Evolutionary conservation across 2,888 invertebrate species (phyloP).

Genomic region (Athalia rosae): DNA sequence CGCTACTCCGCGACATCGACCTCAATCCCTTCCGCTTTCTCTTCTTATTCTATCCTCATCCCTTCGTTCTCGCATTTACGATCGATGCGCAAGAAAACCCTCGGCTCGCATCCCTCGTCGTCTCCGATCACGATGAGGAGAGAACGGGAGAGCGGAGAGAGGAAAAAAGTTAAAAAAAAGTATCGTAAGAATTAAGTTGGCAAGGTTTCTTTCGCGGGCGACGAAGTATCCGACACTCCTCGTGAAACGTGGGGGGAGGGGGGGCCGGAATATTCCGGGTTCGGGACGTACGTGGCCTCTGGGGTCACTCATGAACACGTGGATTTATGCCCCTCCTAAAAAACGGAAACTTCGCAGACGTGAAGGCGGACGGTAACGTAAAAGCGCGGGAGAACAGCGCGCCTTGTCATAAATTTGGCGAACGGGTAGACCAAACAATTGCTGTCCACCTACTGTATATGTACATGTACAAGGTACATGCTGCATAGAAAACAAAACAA

Average conservation of each 20-base stretch:
- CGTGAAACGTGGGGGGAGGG: conserved; percentile 14
- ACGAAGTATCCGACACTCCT: conserved; percentile 28
- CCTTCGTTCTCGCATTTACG: too few relatives aligned
- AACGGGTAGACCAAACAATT: conserved; percentile 37
- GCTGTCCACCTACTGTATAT: conserved; percentile 5
- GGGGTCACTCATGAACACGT: conserved; percentile 44
- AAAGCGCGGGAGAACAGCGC: conserved; percentile 18
- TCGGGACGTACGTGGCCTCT: conserved; percentile 31
- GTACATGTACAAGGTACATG: conserved; percentile 14
- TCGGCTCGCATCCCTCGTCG: too few relatives aligned
- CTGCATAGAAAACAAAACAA: too few relatives aligned
- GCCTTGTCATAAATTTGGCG: conserved; percentile 32
- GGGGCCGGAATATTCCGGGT: background rate
- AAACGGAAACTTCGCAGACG: conserved; percentile 38
- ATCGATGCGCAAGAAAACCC: too few relatives aligned
- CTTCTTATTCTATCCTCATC: too few relatives aligned
- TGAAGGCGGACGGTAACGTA: conserved; percentile 4
- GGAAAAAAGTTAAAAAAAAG: conserved; percentile 3
- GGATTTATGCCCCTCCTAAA: conserved; percentile 44
- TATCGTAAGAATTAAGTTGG: conserved; percentile 42
- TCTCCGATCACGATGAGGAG: too few relatives aligned
- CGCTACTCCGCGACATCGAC: conserved; percentile 8
- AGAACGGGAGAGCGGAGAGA: conserved; percentile 11
- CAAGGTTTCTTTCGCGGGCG: conserved; percentile 24
- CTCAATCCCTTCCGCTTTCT: too few relatives aligned